Evolutionary conservation across 2,888 invertebrate species (phyloP), one percentile per base, ranked within the genome.

Genomic region (Lumbricus terrestris): DNA sequence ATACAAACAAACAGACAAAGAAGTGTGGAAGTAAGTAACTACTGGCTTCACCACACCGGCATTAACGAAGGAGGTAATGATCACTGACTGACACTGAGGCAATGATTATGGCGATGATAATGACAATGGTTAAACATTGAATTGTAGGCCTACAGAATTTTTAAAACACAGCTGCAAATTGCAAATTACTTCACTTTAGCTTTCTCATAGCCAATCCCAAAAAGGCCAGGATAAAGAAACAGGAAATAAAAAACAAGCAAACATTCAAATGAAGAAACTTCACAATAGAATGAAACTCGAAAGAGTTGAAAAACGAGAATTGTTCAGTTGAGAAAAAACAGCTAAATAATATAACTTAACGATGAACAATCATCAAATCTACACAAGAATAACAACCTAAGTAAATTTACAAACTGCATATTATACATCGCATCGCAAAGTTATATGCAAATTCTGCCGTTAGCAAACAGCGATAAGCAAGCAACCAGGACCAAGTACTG

Each of bases 161-260:
- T 69, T 69, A n/a, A 16, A 69, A n/a, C n/a, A 69, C 69, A 16
- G 29, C 11, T 47, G 69, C 69, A 69, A 69, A 47, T 47, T 47
- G 23, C 29, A 54, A 54, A 54, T 23, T n/a, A 47, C 15, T 69
- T 69, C 69, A 69, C 1, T 69, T 69, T 69, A n/a, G n/a, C n/a
- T 69, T n/a, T 29, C 69, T 69, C 69, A n/a, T 8, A 40, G 40
- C 29, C n/a, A 69, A n/a, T 69, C 13, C 29, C 69, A 69, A 69
- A 69, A n/a, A 69, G n/a, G 8, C 1, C 69, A 69, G 29, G 69
- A n/a, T n/a, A 69, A 69, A 69, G n/a, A 69, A 29, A 3, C 69
- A 69, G 69, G n/a, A 69, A n/a, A 69, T n/a, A 69, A 69, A 69
- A 69, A 69, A n/a, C n/a, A n/a, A n/a, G n/a, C 69, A 69, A 69